Percentiles rank a stretch among this genome's conserved stretches.
These are phyloP conservation scores for Austrolebias charrua DNA, from an alignment of 2,797 vertebrate genomes.

Conservation along the genomic window DNA sequence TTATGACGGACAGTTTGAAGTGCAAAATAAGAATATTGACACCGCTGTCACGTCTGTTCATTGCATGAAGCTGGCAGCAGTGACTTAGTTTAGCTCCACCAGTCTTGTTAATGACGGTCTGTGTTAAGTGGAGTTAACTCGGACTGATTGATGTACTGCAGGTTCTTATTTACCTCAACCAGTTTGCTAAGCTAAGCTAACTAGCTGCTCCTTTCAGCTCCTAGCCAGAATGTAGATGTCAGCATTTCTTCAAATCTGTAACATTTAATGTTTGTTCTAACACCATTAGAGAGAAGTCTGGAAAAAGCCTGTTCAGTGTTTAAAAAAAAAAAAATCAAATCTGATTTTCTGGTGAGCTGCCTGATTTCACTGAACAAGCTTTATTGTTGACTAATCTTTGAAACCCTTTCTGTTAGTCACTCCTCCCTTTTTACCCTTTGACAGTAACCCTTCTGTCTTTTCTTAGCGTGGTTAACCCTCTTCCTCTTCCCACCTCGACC, in stretches of 20 bases:
- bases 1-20: slow-evolving; percentile 16
- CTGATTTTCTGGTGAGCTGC: not conserved
- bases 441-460: slow-evolving; percentile 72
- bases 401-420: slow-evolving; percentile 47
- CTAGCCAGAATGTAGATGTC: slow-evolving; percentile 1
- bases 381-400: slow-evolving; percentile 45
- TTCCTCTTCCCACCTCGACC: slow-evolving; percentile 61
- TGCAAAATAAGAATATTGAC: slow-evolving; percentile 1
- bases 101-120: too few relatives aligned
- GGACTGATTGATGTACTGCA: not conserved
- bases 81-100: too few relatives aligned
- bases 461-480: slow-evolving; percentile 73
- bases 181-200: slow-evolving; percentile 17
- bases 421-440: slow-evolving; percentile 58
- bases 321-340: not conserved
- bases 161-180: not conserved
- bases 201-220: not conserved
- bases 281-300: slow-evolving; percentile 1
- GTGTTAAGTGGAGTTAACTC: not conserved
- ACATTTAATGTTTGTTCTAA: slow-evolving; percentile 16
- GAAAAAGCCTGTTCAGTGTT: slow-evolving; percentile 40
- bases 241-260: slow-evolving; percentile 15
- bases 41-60: not conserved
- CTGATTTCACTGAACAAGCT: slow-evolving; percentile 37
- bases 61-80: not conserved